A percentile compares a stretch with the other conserved stretches of the same genome.
These are phyloP conservation scores for Dasypus novemcinctus DNA, from an alignment of 2,113 vertebrate species.

Conservation along the genomic window DNA sequence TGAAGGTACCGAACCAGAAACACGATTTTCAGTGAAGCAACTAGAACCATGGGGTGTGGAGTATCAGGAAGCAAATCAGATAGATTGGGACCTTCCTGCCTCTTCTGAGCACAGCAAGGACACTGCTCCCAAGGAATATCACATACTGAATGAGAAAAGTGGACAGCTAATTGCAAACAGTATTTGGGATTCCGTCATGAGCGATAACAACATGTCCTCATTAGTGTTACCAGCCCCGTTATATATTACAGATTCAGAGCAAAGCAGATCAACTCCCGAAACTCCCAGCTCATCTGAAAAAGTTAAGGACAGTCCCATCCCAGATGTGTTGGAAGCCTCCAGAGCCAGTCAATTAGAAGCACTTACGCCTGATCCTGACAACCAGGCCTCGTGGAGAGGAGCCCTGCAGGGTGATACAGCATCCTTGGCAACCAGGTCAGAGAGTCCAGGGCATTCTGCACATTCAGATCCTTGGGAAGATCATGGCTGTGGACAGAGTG, in stretches of 20 bases:
- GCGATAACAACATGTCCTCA: constrained; percentile 62
- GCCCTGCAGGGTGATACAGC: constrained; percentile 11
- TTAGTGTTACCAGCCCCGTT: constrained; percentile 17
- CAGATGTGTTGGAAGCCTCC: constrained; percentile 30
- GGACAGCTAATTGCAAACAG: constrained; percentile 63
- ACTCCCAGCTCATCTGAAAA: constrained; percentile 55
- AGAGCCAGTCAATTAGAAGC: constrained; percentile 33
- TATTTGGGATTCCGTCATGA: constrained; percentile 70
- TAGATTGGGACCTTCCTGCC: constrained; percentile 59
- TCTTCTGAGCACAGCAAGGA: constrained; percentile 25
- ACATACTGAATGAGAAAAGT: constrained; percentile 21
- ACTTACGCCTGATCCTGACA: not conserved
- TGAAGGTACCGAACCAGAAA: constrained; percentile 51
- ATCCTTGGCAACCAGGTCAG: constrained; percentile 50
- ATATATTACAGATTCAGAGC: constrained; percentile 37
- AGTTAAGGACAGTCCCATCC: not conserved
- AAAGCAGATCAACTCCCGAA: constrained; percentile 53
- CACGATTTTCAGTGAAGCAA: constrained; percentile 69
- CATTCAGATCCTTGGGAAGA: constrained; percentile 28
- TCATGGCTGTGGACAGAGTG: not conserved
- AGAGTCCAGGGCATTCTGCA: constrained; percentile 56
- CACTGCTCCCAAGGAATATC: not conserved
- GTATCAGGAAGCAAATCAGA: constrained; percentile 51
- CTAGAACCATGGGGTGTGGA: constrained; percentile 62
- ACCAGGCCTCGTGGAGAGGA: constrained; percentile 22